These are phyloP conservation scores for Phodopus roborovskii DNA, from an alignment of 2,113 vertebrate species.

Conservation along the genomic window DNA sequence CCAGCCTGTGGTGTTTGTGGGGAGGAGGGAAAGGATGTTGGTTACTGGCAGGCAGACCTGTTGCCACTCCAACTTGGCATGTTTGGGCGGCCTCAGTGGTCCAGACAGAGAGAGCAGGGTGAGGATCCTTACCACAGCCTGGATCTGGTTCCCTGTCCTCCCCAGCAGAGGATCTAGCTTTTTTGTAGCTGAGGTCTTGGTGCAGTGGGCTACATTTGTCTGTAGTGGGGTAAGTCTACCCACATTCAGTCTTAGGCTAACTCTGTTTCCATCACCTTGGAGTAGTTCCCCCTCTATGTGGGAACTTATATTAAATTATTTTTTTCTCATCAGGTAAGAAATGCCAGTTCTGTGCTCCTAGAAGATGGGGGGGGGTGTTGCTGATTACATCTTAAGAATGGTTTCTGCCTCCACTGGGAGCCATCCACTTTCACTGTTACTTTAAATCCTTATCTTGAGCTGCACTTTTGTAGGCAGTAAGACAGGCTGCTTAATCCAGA, in stretches of 20 bases:
- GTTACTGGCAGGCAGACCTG: constrained; percentile 62
- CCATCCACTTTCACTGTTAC: rapidly evolving
- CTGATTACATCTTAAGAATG: too few relatives aligned
- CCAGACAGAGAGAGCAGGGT: constrained; percentile 39
- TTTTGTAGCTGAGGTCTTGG: constrained; percentile 7
- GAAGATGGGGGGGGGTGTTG: background rate
- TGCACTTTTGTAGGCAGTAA: background rate
- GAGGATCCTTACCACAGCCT: background rate
- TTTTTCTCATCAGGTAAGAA: background rate
- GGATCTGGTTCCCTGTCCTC: background rate
- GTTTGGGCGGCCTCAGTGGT: background rate
- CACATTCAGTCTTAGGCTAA: background rate
- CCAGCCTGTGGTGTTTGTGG: background rate
- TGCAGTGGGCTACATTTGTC: background rate
- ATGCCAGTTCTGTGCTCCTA: background rate
- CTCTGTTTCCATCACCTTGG: background rate
- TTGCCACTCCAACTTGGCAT: constrained; percentile 58
- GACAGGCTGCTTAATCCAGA: background rate
- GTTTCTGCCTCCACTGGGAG: background rate
- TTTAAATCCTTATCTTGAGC: background rate
- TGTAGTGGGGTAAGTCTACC: background rate
- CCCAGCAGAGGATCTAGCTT: background rate
- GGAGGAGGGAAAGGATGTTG: constrained; percentile 33
- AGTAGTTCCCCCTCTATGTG: background rate
- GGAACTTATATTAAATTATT: background rate